phyloP scores from a whole-genome alignment of 1,140 invertebrate genomes.

The Venustaconcha ellipsiformis region DNA sequence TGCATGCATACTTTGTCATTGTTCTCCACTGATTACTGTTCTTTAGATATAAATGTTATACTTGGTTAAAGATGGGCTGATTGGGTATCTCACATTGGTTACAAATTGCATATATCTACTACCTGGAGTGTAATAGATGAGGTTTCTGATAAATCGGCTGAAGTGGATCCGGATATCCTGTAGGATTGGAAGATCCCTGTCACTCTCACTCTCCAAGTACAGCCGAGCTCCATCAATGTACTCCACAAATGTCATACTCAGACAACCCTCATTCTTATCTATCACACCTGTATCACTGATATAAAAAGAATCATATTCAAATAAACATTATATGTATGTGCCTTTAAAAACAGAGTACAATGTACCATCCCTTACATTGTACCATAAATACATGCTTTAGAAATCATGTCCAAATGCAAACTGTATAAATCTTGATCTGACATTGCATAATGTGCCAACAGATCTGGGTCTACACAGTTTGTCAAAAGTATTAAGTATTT shows the following conservation, averaged over 20 bases:
- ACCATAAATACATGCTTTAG: too few relatives aligned
- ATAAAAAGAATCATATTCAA: slow-evolving; percentile 13
- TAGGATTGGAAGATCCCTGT: slow-evolving; percentile 71
- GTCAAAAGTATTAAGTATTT: too few relatives aligned
- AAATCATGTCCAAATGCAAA: too few relatives aligned
- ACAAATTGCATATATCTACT: slow-evolving; percentile 19
- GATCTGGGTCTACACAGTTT: too few relatives aligned
- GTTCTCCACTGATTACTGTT: too few relatives aligned
- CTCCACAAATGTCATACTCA: slow-evolving; percentile 91
- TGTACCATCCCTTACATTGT: too few relatives aligned
- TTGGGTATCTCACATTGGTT: background rate
- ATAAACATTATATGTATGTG: too few relatives aligned
- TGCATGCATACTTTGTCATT: too few relatives aligned
- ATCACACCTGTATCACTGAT: slow-evolving; percentile 81
- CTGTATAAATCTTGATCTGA: too few relatives aligned
- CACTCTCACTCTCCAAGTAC: slow-evolving; percentile 89
- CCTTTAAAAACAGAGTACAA: too few relatives aligned
- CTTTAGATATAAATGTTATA: too few relatives aligned
- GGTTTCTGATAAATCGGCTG: slow-evolving; percentile 92
- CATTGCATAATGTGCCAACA: too few relatives aligned
- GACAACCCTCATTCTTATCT: slow-evolving; percentile 83
- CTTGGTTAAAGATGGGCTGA: background rate
- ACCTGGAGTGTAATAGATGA: slow-evolving; percentile 75
- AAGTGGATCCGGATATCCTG: slow-evolving; percentile 92
- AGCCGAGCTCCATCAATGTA: slow-evolving; percentile 94